Base-by-base conservation (phyloP, 2,888 invertebrate genomes). In the Sphaerophoria rueppellii region DNA sequence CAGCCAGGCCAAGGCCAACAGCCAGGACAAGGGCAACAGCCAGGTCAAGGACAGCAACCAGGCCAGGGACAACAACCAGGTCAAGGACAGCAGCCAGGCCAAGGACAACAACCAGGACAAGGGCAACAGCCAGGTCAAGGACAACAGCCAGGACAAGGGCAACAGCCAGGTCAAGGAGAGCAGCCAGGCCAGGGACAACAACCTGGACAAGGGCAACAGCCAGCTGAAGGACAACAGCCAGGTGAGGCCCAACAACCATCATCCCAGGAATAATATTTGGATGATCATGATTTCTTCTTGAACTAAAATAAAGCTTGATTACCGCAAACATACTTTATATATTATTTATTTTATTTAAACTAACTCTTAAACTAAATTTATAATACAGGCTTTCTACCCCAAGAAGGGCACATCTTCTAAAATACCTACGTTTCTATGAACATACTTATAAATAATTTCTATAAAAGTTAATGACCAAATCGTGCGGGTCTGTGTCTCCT, bases 81-180 rank as follows among this genome's bases (percentile, higher is more conserved):
- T 0, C 58, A 34, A 34, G 37, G 52, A 16, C 11, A 65, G n/a
- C 37, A 58, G 6, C 58, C 58, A 16, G 67, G 16, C 7, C 32
- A 12, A 14, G 67, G 35, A 16, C 32, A 12, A 43, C 63, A 46
- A 16, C 9, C 6, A 54, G 40, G 24, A 40, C 12, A 69, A 0
- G 61, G 73, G 9, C 48, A 52, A 4, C 61, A 80, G 4, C 73
- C 50, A 43, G 78, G 55, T 40, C 61, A 69, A 7, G 73, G 46
- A 4, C 65, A 24, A 14, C 46, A 54, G 32, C 32, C 43, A 43
- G 43, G 6, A 6, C 43, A 43, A 9, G 43, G 43, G 9, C 43
- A 43, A 9, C 43, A 65, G 4, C 32, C 60, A 6, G 60, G 63
- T n/a, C 37, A 16, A 1, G 54, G 40, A 2, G 54, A 32, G 1